phyloP scores from a whole-genome alignment of 2,797 vertebrate species.

The Centroberyx gerrardi region DNA sequence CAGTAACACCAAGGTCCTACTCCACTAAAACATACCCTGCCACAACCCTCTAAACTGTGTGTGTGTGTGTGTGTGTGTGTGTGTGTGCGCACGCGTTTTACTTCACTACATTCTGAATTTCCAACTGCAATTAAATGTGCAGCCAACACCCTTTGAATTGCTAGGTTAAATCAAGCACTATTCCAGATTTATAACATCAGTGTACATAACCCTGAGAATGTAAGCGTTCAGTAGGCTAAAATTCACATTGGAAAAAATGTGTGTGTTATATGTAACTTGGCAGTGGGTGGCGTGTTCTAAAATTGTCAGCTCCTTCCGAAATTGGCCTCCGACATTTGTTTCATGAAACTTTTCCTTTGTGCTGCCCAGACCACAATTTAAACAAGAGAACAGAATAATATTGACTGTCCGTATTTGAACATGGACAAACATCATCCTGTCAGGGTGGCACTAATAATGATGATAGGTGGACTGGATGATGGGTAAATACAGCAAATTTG shows the following conservation, averaged over 20 bases:
- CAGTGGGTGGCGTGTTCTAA: conserved; percentile 26
- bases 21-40: conserved; percentile 61
- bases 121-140: conserved; percentile 56
- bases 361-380: conserved; percentile 10
- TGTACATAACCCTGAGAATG: conserved; percentile 17
- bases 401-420: conserved; percentile 9
- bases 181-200: conserved; percentile 45
- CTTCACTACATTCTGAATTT: conserved; percentile 43
- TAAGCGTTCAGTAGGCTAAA: conserved; percentile 13
- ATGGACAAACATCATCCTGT: background rate
- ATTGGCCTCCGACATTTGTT: background rate
- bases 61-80: background rate
- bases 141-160: conserved; percentile 80
- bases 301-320: conserved; percentile 26
- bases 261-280: conserved; percentile 16
- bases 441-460: background rate
- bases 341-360: conserved; percentile 12
- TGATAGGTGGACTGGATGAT: background rate
- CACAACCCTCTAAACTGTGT: conserved; percentile 43
- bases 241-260: conserved; percentile 5
- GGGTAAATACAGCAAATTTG: background rate
- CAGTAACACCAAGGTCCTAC: conserved; percentile 56
- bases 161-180: conserved; percentile 53
- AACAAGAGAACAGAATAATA: conserved; percentile 21
- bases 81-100: conserved; percentile 12